Evolutionary conservation across 2,888 invertebrate genomes (phyloP).

Genomic region (Nomada hirtipes): DNA sequence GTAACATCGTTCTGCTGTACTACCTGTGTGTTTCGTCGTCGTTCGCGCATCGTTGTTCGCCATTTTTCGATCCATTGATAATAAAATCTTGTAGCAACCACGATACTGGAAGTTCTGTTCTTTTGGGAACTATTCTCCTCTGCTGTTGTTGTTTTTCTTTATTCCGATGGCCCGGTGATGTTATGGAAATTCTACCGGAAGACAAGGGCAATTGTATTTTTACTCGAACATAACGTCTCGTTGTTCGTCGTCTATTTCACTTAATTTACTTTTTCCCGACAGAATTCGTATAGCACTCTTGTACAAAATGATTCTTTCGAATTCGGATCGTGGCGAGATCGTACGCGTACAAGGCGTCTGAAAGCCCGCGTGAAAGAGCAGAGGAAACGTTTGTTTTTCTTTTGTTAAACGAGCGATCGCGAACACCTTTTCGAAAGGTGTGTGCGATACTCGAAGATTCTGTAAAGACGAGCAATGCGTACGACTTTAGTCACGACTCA

Average conservation of each 20-base stretch:
- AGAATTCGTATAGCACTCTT: slow-evolving; percentile 35
- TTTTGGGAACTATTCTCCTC: slow-evolving; percentile 21
- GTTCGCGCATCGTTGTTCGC: slow-evolving; percentile 46
- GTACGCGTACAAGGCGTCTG: slow-evolving; percentile 19
- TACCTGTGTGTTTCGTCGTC: slow-evolving; percentile 61
- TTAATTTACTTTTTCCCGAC: slow-evolving; percentile 22
- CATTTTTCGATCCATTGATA: slow-evolving; percentile 52
- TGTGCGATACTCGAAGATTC: slow-evolving; percentile 27
- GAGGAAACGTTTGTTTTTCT: neutral
- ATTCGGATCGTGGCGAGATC: slow-evolving; percentile 45
- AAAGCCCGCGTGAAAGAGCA: slow-evolving; percentile 1
- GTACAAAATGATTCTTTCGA: slow-evolving; percentile 44
- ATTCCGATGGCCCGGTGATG: neutral
- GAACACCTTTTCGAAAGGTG: slow-evolving; percentile 12
- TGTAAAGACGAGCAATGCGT: slow-evolving; percentile 33
- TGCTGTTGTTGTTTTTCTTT: neutral
- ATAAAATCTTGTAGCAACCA: slow-evolving; percentile 47
- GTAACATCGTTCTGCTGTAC: slow-evolving; percentile 62
- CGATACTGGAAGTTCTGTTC: slow-evolving; percentile 34
- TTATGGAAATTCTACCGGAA: slow-evolving; percentile 16
- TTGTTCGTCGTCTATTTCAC: slow-evolving; percentile 14
- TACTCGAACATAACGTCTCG: slow-evolving; percentile 2
- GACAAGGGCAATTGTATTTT: slow-evolving; percentile 20
- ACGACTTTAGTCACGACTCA: slow-evolving; percentile 60
- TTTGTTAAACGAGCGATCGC: slow-evolving; percentile 14